phyloP scores from a whole-genome alignment of 2,797 vertebrate species.

The Rhinogobio ventralis region DNA sequence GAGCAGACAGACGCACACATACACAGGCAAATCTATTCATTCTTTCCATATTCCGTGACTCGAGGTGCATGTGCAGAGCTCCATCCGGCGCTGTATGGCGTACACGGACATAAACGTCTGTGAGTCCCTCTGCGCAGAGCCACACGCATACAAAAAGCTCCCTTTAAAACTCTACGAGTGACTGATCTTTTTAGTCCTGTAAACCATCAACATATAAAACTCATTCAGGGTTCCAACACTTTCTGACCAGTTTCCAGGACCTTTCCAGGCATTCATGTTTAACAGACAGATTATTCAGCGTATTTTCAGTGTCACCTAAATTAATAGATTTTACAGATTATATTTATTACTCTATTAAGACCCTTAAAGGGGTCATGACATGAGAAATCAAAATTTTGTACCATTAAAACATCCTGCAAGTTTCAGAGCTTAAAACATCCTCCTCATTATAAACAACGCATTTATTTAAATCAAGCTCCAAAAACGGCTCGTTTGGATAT shows the following conservation, averaged over 20 bases:
- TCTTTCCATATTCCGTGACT: constrained; percentile 25
- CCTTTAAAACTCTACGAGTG: not conserved
- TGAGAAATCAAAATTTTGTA: not conserved
- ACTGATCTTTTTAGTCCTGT: constrained; percentile 51
- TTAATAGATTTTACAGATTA: not conserved
- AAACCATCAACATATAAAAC: not conserved
- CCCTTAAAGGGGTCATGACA: not conserved
- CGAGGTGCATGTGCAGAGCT: constrained; percentile 7
- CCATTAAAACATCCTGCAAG: not conserved
- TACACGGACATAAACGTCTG: not conserved
- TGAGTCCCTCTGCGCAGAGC: not conserved
- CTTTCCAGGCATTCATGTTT: not conserved
- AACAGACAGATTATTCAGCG: not conserved
- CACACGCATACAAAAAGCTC: constrained; percentile 32
- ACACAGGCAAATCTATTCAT: constrained; percentile 73
- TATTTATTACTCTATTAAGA: not conserved
- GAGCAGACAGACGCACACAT: constrained; percentile 69
- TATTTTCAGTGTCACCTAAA: not conserved
- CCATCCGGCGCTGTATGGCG: not conserved
- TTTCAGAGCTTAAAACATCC: not conserved
- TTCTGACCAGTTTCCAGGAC: not conserved
- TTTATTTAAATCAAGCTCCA: not conserved
- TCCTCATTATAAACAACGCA: not conserved
- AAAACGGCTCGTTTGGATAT: not conserved
- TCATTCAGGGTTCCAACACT: not conserved